Conservation (phyloP, 1,140 invertebrate genomes). For the Stegodyphus mimosarum region DNA sequence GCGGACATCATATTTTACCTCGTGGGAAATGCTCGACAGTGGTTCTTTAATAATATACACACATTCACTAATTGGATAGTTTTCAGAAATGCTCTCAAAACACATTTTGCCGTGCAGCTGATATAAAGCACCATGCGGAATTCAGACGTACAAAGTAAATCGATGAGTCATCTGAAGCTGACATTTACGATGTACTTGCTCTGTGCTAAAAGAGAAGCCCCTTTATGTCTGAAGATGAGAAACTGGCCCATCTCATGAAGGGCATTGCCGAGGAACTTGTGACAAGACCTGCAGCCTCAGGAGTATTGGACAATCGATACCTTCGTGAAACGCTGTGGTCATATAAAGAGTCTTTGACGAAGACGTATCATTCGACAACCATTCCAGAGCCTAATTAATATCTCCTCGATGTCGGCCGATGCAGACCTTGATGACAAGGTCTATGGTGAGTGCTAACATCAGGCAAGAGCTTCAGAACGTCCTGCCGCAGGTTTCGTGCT, state of each 20-base stretch:
- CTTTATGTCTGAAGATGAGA: background rate
- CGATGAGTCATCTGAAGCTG: conserved; percentile 7
- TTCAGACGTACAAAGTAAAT: background rate
- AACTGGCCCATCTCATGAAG: conserved; percentile 19
- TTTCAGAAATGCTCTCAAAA: background rate
- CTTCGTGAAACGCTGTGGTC: conserved; percentile 14
- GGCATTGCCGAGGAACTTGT: conserved; percentile 9
- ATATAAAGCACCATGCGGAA: background rate
- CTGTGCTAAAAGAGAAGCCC: conserved; percentile 1
- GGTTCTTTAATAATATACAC: conserved; percentile 1
- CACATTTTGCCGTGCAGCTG: background rate
- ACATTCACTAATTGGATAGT: conserved; percentile 1
- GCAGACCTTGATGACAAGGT: background rate
- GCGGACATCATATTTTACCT: conserved; percentile 2
- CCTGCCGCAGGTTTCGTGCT: background rate
- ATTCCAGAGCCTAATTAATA: conserved; percentile 13
- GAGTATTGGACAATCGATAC: background rate
- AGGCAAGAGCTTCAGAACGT: conserved; percentile 6
- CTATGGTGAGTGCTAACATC: background rate
- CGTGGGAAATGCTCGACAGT: background rate
- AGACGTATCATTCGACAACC: conserved; percentile 1
- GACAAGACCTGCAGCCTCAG: background rate
- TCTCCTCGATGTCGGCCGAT: background rate
- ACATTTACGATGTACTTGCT: conserved; percentile 13
- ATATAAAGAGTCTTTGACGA: conserved; percentile 11